Conservation (phyloP, 2,113 vertebrate species). For the Hemibagrus wyckioides region DNA sequence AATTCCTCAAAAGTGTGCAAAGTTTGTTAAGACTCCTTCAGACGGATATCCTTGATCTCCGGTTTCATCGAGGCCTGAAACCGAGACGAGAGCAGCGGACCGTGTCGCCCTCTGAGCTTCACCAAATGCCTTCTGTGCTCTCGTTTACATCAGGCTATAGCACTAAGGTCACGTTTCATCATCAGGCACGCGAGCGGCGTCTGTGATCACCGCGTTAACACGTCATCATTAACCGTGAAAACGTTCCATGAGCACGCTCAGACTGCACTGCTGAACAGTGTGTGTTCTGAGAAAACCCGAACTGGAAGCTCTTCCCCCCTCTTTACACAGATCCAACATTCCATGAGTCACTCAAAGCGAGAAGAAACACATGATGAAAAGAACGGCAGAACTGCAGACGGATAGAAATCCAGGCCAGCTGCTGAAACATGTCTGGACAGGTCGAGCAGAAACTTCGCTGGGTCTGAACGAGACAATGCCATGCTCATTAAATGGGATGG, state of each 20-base stretch:
- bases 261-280: background rate
- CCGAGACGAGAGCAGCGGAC: background rate
- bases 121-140: background rate
- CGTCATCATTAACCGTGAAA: background rate
- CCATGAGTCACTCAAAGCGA: slow-evolving; percentile 13
- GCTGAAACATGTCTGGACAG: slow-evolving; percentile 22
- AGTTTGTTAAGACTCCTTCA: background rate
- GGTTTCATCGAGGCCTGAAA: background rate
- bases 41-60: background rate
- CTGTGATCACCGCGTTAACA: background rate
- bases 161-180: background rate
- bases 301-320: background rate
- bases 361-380: background rate
- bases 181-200: background rate
- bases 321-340: background rate
- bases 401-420: background rate
- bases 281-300: too few species aligned
- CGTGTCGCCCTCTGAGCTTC: background rate
- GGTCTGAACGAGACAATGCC: background rate
- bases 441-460: background rate
- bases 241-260: background rate
- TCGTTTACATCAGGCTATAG: background rate
- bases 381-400: slow-evolving; percentile 13
- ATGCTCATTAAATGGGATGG: background rate
- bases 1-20: too few species aligned